Base-by-base conservation (phyloP, 2,888 invertebrate species). In the Bimastos eiseni region DNA sequence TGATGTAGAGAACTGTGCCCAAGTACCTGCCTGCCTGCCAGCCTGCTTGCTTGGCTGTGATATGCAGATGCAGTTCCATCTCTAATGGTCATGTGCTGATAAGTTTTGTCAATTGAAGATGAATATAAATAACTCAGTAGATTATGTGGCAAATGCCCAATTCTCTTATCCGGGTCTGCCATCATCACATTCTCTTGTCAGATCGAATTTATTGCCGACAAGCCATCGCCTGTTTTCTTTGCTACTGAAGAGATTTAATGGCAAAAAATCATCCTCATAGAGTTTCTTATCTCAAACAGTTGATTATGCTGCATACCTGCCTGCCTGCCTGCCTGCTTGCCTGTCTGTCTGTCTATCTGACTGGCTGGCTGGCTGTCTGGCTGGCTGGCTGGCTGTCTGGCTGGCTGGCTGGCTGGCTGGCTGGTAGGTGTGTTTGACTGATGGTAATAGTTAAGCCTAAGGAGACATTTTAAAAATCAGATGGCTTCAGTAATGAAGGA, bases 1-100 rank as follows among this genome's bases (percentile, higher is more conserved):
- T 70, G 70, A 70, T 70, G n/a, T 70, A 33, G 33, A 44, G 38
- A 37, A 44, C 89, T 89, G 38, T 89, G 44, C 41, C 44, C 17
- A 89, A 89, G 55, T 89, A 55, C 70, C 55, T 36, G 36, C 5
- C 44, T 44, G 30, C 89, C 89, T 49, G 70, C 41, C 89, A 33
- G 89, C 49, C 89, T 89, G 55, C 44, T 21, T 30, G 70, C 55
- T 21, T 49, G 89, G 55, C 55, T 55, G 55, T 55, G 24, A 30
- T 55, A 30, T 55, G 55, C 55, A 30, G 55, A 24, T 30, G 70
- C 70, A 70, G 70, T 30, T 70, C 70, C 70, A 70, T 70, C 70
- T n/a, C 70, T 70, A 13, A 70, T 70, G 70, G 70, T 70, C 70
- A 70, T 70, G 70, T 70, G 70, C 70, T 70, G 70, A 70, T 70